Conservation (phyloP, 2,113 vertebrate species). For the Seriola rivoliana region DNA sequence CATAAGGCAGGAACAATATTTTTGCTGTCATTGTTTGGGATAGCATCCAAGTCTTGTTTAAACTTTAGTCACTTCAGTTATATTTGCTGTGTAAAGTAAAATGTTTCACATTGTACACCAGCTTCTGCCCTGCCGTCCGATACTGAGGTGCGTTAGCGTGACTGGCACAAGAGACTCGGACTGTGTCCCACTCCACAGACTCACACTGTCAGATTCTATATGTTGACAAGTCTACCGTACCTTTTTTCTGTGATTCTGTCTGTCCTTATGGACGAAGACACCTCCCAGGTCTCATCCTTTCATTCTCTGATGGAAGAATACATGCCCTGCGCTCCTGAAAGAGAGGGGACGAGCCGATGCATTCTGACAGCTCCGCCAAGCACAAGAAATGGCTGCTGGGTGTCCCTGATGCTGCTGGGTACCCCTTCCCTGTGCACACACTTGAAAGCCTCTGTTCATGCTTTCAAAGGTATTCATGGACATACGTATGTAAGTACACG, state of each 20-base stretch:
- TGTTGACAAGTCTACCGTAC: slow-evolving; percentile 60
- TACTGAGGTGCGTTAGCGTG: slow-evolving; percentile 22
- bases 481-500: not conserved
- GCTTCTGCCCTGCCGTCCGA: slow-evolving; percentile 1
- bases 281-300: slow-evolving; percentile 61
- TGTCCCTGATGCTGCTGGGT: slow-evolving; percentile 60
- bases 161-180: slow-evolving; percentile 45
- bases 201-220: slow-evolving; percentile 65
- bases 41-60: slow-evolving; percentile 8
- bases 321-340: slow-evolving; percentile 53
- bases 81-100: slow-evolving; percentile 15
- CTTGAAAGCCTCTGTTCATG: not conserved
- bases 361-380: slow-evolving; percentile 84
- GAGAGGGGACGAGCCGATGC: slow-evolving; percentile 57
- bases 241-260: slow-evolving; percentile 51
- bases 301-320: slow-evolving; percentile 52
- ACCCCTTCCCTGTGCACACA: slow-evolving; percentile 36
- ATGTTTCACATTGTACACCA: not conserved
- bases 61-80: slow-evolving; percentile 9
- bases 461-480: slow-evolving; percentile 6
- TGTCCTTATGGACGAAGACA: slow-evolving; percentile 64
- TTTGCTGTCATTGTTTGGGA: slow-evolving; percentile 6
- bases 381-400: slow-evolving; percentile 80
- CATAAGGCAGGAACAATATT: not conserved
- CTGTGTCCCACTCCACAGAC: slow-evolving; percentile 34